Percentiles rank a stretch among this genome's conserved stretches.
Conservation (phyloP, 2,113 vertebrate species). For the Podiceps cristatus region DNA sequence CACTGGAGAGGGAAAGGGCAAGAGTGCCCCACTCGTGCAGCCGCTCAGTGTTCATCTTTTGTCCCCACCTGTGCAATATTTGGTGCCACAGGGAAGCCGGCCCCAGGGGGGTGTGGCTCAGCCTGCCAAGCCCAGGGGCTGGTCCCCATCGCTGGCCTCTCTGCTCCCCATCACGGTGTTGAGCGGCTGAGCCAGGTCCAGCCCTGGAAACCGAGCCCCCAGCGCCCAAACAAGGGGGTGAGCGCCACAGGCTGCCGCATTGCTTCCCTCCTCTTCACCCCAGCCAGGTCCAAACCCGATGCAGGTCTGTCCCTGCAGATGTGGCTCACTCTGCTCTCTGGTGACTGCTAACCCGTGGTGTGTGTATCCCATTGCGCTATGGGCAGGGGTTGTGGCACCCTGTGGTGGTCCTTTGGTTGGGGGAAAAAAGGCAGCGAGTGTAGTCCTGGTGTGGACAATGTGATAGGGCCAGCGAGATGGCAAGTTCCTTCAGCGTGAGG, state of each 20-base stretch:
- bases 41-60: rapidly evolving
- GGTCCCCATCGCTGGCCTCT: not conserved
- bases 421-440: not conserved
- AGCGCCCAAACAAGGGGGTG: rapidly evolving
- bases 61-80: rapidly evolving
- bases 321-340: rapidly evolving
- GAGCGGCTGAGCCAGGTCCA: rapidly evolving
- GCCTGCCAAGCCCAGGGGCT: not conserved
- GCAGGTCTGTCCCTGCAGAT: rapidly evolving
- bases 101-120: rapidly evolving
- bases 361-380: rapidly evolving
- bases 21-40: rapidly evolving
- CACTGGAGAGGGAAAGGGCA: rapidly evolving
- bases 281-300: not conserved
- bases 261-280: not conserved
- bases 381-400: no score
- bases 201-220: not conserved
- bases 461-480: not conserved
- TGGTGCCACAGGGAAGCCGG: rapidly evolving
- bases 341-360: rapidly evolving
- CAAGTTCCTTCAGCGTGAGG: rapidly evolving
- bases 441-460: not conserved
- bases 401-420: not conserved
- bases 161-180: rapidly evolving
- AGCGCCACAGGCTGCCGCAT: rapidly evolving